A percentile compares a stretch with the other conserved stretches of the same genome.
Evolutionary conservation across 2,113 vertebrate species (phyloP).

Genomic region (Erpornis zantholeuca): DNA sequence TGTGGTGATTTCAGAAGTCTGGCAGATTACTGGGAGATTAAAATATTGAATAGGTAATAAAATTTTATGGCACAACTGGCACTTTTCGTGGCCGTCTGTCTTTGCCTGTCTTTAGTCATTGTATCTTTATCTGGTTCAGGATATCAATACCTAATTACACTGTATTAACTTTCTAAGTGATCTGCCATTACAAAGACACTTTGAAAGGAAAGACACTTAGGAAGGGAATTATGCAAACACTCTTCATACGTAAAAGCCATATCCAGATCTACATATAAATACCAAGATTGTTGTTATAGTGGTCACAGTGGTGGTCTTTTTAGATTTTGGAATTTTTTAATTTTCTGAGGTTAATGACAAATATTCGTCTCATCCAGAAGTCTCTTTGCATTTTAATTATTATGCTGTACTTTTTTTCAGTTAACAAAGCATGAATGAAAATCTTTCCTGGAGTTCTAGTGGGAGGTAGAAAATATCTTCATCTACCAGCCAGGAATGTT

Average conservation of each 20-base stretch:
- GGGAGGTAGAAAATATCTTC: neutral
- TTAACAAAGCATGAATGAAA: neutral
- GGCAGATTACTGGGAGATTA: neutral
- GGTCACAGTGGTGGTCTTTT: rapidly evolving
- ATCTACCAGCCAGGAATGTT: neutral
- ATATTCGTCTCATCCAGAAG: neutral
- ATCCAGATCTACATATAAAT: too few species aligned
- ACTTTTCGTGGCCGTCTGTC: neutral
- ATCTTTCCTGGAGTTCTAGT: neutral
- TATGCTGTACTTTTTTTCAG: neutral
- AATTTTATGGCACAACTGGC: neutral
- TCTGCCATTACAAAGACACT: neutral
- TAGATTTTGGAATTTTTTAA: neutral
- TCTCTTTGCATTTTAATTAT: neutral
- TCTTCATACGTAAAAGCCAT: neutral
- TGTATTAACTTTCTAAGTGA: neutral
- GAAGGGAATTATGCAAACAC: neutral
- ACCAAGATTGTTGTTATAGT: neutral
- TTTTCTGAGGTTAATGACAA: neutral
- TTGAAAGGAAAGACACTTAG: neutral
- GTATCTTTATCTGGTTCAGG: neutral
- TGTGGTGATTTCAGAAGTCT: neutral
- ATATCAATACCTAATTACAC: neutral
- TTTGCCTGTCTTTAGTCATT: neutral
- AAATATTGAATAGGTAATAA: neutral